phyloP scores from a whole-genome alignment of 2,113 vertebrate genomes.

The Corynorhinus townsendii region DNA sequence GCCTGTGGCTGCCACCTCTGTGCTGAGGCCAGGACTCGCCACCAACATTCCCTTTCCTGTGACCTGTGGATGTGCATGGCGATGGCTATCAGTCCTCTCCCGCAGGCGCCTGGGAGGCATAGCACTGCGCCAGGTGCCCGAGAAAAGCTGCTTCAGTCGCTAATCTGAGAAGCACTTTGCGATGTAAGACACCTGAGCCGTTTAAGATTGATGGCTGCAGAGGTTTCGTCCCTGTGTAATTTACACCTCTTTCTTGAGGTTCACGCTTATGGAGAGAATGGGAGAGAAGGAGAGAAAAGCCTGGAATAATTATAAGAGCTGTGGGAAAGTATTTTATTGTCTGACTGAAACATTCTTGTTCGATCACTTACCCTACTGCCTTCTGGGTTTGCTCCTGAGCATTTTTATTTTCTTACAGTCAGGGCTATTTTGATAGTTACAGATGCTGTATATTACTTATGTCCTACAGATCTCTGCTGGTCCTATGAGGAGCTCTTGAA shows the following conservation, averaged over 20 bases:
- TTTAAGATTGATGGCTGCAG: constrained; percentile 2
- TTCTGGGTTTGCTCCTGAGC: constrained; percentile 11
- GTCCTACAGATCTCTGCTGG: not conserved
- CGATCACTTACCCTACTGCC: not conserved
- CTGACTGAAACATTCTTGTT: constrained; percentile 32
- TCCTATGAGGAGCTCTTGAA: not conserved
- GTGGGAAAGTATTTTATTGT: not conserved
- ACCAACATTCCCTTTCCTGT: not conserved
- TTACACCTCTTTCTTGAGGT: constrained; percentile 21
- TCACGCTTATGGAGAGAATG: not conserved
- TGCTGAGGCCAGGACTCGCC: not conserved
- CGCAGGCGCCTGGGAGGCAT: not conserved
- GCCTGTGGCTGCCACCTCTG: not conserved
- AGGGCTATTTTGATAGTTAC: not conserved
- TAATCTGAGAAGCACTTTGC: constrained; percentile 35
- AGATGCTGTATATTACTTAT: not conserved
- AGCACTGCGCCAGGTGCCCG: not conserved
- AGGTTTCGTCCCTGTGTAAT: constrained; percentile 25
- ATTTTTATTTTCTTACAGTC: constrained; percentile 11
- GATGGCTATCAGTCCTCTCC: not conserved
- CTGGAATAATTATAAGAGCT: constrained; percentile 27
- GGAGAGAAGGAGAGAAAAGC: not conserved
- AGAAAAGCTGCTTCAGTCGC: not conserved
- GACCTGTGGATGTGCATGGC: rapidly evolving
- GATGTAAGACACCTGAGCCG: not conserved